Evolutionary conservation across 2,113 vertebrate genomes (phyloP).

Genomic region (Trochalopteron elliotii): DNA sequence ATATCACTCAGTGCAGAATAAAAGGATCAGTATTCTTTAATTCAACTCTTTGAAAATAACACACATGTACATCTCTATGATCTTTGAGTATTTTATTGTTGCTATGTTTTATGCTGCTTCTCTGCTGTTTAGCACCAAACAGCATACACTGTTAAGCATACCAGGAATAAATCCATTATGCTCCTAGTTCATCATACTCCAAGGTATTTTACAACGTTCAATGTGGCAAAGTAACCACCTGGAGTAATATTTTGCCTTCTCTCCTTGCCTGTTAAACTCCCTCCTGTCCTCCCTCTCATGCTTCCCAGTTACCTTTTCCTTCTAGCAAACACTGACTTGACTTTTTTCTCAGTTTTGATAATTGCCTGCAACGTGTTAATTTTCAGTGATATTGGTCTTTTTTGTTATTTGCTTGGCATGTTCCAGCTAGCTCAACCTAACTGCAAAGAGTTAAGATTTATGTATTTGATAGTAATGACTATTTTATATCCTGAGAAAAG

Average conservation of each 20-base stretch:
- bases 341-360: background rate
- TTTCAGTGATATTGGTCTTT: background rate
- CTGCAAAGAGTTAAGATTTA: background rate
- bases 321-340: background rate
- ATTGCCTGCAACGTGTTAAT: background rate
- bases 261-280: background rate
- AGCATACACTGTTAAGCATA: background rate
- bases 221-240: background rate
- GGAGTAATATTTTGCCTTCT: background rate
- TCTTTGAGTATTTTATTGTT: background rate
- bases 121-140: background rate
- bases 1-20: background rate
- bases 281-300: accelerated
- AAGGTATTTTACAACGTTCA: background rate
- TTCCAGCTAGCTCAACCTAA: background rate
- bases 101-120: background rate
- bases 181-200: background rate
- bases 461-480: background rate
- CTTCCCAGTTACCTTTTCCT: background rate
- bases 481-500: background rate
- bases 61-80: background rate
- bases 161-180: background rate
- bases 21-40: background rate
- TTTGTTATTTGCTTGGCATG: background rate
- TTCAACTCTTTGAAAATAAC: background rate